Evolutionary conservation across 1,140 invertebrate species (phyloP), one percentile per base, ranked within the genome.

Genomic region (Tetramorium alpestre): DNA sequence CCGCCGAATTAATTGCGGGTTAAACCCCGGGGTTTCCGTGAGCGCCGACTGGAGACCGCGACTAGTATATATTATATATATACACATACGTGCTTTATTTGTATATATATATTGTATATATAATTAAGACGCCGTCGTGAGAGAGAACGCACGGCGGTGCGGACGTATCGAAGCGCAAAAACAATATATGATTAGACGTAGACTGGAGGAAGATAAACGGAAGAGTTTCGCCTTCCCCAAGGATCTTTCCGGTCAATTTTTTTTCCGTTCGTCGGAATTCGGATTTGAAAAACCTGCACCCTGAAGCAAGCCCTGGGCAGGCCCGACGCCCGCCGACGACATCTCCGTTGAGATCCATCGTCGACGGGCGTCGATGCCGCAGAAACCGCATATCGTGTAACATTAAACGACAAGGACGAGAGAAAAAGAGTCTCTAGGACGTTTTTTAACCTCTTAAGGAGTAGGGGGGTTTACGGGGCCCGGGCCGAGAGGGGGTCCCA

Each of bases 41-140:
- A 60, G 54, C 67, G 67, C 67, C 54, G 41, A 22, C 33, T 56
- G 3, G 10, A 44, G 8, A 70, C 22, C 22, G 5, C 22, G 47
- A 60, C 54, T 60, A 75, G 41, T 49, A 84, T 73, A 82, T 72
- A 49, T 58, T 51, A 82, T 82, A 72, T 82, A 82, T 72, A 81
- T 72, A 82, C 18, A 82, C 41, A 80, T 41, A 82, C 56, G 33
- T 82, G 51, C 69, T 82, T 73, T 82, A 81, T 69, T 47, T 82
- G 51, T 73, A 65, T 73, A 73, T 72, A 82, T 72, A 82, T 82
- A 72, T 73, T 81, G 65, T 82, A 38, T 82, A 82, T 81, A 72
- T 73, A 73, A 82, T 73, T 82, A 60, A 80, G n/a, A 69, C 28
- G 47, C 28, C 44, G 47, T 49, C 41, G 56, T 25, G 64, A 69